Evolutionary conservation across 1,140 invertebrate species (phyloP), one percentile per base, ranked within the genome.

Genomic region (Dermatophagoides farinae): DNA sequence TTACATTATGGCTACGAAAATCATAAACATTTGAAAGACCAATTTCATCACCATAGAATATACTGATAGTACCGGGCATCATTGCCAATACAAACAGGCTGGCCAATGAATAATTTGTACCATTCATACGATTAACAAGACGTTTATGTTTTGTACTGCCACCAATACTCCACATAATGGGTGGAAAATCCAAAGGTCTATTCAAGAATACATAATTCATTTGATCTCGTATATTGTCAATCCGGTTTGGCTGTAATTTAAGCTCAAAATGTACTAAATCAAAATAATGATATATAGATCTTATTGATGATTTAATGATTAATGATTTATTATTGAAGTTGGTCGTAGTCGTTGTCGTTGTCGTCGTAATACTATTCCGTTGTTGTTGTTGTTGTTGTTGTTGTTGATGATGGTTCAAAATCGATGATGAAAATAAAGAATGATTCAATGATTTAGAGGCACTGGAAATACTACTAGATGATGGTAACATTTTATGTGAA

Each of bases 1-100:
- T 31, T 31, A 31, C 31, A 31, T 31, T 31, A 31, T 31, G 31
- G 2, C n/a, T n/a, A n/a, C 31, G 31, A 8, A 4, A 31, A 31
- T 31, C 2, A 31, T 31, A 31, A 31, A 57, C 58, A 23, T 66
- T 61, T 22, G 58, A 20, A 11, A 70, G 47, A 18, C 77, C 77
- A 62, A 86, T 78, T 75, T 86, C 85, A 70, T 88, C 84, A 8
- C 84, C 84, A 68, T 87, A 86, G 69, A 86, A 84, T 64, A 88
- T 79, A 64, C 76, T 84, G 0, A 83, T 77, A 11, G 83, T 84
- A 6, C 86, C 86, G 1, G 86, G 85, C 23, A 88, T 69, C 72
- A 81, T 80, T 67, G 86, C 76, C 61, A 81, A 77, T 60, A 88
- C 71, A 46, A 85, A 71, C 12, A 77, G 77, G 1, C 79, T 75